Percentiles rank a stretch among this genome's conserved stretches.
Evolutionary conservation across 2,888 invertebrate genomes (phyloP).

Genomic region (Melanostoma scalare): DNA sequence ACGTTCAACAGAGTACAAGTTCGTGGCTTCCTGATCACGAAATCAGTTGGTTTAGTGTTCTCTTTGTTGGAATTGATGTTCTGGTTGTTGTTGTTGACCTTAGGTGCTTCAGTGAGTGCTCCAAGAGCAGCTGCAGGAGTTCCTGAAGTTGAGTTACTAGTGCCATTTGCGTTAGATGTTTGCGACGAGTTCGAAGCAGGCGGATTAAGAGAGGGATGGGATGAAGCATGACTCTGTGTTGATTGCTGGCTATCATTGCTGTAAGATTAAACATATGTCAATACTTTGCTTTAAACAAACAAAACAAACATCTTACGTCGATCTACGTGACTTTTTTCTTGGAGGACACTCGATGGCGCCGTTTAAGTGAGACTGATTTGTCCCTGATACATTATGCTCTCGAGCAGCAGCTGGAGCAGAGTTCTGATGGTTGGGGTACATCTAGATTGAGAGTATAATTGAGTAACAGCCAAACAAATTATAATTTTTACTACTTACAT

Average conservation of each 20-base stretch:
- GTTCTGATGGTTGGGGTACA: constrained; percentile 79
- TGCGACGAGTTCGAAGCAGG: constrained; percentile 73
- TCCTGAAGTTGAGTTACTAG: constrained; percentile 38
- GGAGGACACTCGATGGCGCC: constrained; percentile 85
- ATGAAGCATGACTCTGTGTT: constrained; percentile 79
- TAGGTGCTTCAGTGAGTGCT: constrained; percentile 49
- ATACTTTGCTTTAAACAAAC: background rate
- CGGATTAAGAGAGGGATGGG: constrained; percentile 76
- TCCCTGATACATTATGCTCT: constrained; percentile 76
- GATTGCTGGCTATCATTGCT: constrained; percentile 81
- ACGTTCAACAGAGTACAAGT: constrained; percentile 80
- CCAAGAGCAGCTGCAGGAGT: background rate
- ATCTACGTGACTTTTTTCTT: constrained; percentile 95
- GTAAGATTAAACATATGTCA: constrained; percentile 12
- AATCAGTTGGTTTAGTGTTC: constrained; percentile 80
- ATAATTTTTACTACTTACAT: constrained; percentile 75
- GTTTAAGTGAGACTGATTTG: constrained; percentile 78
- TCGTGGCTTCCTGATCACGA: constrained; percentile 80
- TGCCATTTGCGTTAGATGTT: constrained; percentile 58
- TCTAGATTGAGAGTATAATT: constrained; percentile 66
- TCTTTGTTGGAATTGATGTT: constrained; percentile 79
- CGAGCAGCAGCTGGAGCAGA: constrained; percentile 76
- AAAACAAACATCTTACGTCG: constrained; percentile 85
- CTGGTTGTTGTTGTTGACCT: constrained; percentile 75
- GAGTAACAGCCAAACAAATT: background rate